Conservation (phyloP, 2,888 invertebrate species). For the Andrena haemorrhoa region DNA sequence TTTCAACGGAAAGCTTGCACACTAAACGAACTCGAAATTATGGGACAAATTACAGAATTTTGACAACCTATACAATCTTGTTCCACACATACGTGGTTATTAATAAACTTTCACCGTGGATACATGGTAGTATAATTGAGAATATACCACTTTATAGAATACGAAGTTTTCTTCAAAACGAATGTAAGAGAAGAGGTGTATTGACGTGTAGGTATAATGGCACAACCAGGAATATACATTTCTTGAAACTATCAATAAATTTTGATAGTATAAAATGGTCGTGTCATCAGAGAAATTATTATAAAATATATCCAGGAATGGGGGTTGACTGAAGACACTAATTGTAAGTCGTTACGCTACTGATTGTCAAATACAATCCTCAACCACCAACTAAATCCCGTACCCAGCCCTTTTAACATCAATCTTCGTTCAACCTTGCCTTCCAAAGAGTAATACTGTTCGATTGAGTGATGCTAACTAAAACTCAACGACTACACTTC, state of each 20-base stretch:
- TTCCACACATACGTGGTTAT: background rate
- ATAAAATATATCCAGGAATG: slow-evolving; percentile 14
- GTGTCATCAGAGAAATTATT: background rate
- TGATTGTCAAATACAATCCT: slow-evolving; percentile 70
- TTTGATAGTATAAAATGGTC: background rate
- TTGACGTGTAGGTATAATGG: background rate
- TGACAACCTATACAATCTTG: background rate
- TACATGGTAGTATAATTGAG: background rate
- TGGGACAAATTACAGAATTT: background rate
- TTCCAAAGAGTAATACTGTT: slow-evolving; percentile 59
- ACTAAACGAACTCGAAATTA: background rate
- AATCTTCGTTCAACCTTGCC: slow-evolving; percentile 30
- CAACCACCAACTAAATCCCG: slow-evolving; percentile 19
- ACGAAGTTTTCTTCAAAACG: background rate
- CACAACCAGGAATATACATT: background rate
- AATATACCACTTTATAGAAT: background rate
- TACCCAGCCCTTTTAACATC: slow-evolving; percentile 24
- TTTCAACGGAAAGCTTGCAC: background rate
- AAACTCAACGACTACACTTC: slow-evolving; percentile 29
- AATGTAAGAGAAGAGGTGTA: background rate
- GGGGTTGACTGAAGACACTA: slow-evolving; percentile 35
- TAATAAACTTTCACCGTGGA: background rate
- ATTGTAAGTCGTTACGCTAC: slow-evolving; percentile 55
- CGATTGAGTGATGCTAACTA: slow-evolving; percentile 52
- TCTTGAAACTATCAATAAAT: background rate